Evolutionary conservation across 2,797 vertebrate genomes (phyloP).

Genomic region (Ptychadena robeensis): DNA sequence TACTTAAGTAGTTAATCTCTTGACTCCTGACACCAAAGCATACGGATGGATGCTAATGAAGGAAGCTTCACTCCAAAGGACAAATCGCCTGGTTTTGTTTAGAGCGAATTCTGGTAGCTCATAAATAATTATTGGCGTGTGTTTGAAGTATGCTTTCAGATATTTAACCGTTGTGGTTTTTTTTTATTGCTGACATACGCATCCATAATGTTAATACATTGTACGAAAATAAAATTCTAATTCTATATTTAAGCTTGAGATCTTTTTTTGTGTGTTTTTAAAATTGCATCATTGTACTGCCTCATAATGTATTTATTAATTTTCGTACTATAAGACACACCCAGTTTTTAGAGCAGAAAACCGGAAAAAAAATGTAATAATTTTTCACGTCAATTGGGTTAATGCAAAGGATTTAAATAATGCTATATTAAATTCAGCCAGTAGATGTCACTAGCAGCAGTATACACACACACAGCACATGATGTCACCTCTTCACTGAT

Average conservation of each 20-base stretch:
- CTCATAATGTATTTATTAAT: no score
- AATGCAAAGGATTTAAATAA: no score
- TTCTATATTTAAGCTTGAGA: conserved; percentile 55
- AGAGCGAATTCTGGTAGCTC: conserved; percentile 49
- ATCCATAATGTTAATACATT: conserved; percentile 54
- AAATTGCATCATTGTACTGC: not conserved
- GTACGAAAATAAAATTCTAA: conserved; percentile 50
- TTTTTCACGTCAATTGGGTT: no score
- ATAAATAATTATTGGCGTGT: conserved; percentile 25
- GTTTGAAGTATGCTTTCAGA: conserved; percentile 52
- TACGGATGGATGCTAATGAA: conserved; percentile 33
- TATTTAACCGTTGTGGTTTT: conserved; percentile 57
- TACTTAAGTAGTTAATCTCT: conserved; percentile 7
- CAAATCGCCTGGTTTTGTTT: conserved; percentile 15
- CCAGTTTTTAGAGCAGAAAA: no score
- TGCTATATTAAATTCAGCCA: no score
- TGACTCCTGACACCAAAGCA: conserved; percentile 53
- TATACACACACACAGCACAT: no score
- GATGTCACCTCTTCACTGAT: no score
- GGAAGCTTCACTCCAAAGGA: conserved; percentile 52
- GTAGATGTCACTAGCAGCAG: no score
- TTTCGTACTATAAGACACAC: no score
- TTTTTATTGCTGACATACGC: conserved; percentile 55
- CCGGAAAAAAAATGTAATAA: no score
- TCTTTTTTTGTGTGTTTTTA: conserved; percentile 2